Percentiles rank a stretch among this genome's conserved stretches.
Evolutionary conservation across 2,113 vertebrate genomes (phyloP).

Genomic region (Fregetta grallaria): DNA sequence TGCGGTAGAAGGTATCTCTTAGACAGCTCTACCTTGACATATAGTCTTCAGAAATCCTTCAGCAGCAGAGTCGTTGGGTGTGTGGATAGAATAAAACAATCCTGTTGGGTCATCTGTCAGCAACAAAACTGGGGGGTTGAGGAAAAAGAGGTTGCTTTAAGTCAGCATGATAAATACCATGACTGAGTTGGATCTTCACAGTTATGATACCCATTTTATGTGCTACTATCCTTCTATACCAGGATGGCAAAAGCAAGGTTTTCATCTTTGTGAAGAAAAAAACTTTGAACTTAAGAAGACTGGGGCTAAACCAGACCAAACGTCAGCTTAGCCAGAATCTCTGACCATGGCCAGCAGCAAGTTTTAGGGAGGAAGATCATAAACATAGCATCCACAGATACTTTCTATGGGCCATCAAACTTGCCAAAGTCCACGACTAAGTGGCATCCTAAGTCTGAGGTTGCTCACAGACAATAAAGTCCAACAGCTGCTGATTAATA

Average conservation of each 20-base stretch:
- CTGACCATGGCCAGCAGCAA: not conserved
- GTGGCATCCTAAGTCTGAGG: not conserved
- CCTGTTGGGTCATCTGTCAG: not conserved
- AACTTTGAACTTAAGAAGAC: not conserved
- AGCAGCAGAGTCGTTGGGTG: not conserved
- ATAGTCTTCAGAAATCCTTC: not conserved
- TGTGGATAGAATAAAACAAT: not conserved
- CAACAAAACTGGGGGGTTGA: not conserved
- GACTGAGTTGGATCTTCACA: not conserved
- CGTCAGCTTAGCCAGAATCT: not conserved
- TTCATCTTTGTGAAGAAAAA: not conserved
- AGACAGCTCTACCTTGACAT: not conserved
- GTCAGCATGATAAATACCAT: not conserved
- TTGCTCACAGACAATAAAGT: not conserved
- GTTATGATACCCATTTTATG: rapidly evolving
- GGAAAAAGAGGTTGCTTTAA: not conserved
- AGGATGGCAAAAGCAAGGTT: not conserved
- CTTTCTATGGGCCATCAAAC: not conserved
- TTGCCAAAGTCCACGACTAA: not conserved
- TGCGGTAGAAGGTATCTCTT: not conserved
- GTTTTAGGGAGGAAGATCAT: not conserved
- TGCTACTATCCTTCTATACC: not conserved
- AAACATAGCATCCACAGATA: not conserved
- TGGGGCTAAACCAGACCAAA: not conserved
- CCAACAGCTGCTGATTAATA: not conserved